Base-by-base conservation (phyloP, 2,888 invertebrate genomes). In the Arenicola marina region DNA sequence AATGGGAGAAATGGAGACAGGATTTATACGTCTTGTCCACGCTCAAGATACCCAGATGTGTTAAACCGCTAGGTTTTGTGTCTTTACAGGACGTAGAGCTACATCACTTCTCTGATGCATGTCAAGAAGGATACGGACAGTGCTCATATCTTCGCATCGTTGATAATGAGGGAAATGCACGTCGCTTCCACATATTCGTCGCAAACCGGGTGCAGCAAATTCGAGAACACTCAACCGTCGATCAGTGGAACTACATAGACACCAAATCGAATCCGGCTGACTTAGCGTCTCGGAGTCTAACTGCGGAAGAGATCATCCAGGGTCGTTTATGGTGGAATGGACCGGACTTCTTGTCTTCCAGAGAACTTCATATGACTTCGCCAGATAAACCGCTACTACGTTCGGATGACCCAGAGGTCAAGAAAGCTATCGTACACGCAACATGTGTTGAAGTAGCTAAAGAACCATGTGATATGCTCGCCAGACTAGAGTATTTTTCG, bases 191-290 rank as follows among this genome's bases (percentile, higher is more conserved):
- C 11, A 61, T 67, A 0, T 74, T 66, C 56, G 72, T 75, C 21
- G 70, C 70, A 1, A 75, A 73, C 60, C 44, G 73, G 18, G 65
- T 75, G 4, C 67, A 70, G 38, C 51, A 57, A 21, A 71, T 73
- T 18, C 56, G 64, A n/a, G 62, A 73, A 28, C 11, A 34, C 24
- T 32, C 21, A 2, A 57, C 67, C 28, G 46, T 60, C 1, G 48
- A 63, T 18, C 71, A 73, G 51, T 74, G 72, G 72, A 33, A 34
- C 2, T 67, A 73, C 48, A 56, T 74, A 2, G 38, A 56, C 0
- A 61, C 73, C 2, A 48, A 60, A 4, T 48, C 45, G 4, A 72
- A 75, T 46, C 70, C 69, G 18, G 73, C 73, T 21, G 73, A 73
- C 43, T n/a, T n/a, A n/a, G n/a, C n/a, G n/a, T n/a, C n/a, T n/a